phyloP scores from a whole-genome alignment of 2,797 vertebrate genomes.

The Manis crassicaudata region DNA sequence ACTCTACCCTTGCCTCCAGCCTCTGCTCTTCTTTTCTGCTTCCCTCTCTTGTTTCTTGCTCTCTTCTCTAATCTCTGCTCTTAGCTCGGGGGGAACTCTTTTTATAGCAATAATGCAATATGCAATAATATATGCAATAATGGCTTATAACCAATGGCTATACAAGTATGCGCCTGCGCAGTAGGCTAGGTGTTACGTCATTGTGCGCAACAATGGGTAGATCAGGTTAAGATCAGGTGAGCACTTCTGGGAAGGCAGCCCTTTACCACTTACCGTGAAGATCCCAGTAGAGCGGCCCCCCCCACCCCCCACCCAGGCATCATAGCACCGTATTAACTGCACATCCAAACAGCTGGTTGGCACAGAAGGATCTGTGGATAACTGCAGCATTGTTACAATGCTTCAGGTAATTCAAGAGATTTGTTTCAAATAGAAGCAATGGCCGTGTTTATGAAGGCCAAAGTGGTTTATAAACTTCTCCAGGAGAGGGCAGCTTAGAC shows the following conservation, averaged over 20 bases:
- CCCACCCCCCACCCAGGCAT: background rate
- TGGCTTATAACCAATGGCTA: too few species aligned
- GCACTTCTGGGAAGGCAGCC: background rate
- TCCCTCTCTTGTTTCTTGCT: too few species aligned
- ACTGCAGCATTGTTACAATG: background rate
- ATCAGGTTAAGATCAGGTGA: background rate
- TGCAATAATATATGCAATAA: too few species aligned
- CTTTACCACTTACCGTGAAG: background rate
- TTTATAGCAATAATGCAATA: too few species aligned
- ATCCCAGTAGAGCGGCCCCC: background rate
- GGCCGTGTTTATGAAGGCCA: background rate
- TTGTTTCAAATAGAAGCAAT: background rate
- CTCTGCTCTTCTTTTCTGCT: too few species aligned
- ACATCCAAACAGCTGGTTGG: background rate
- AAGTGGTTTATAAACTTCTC: conserved; percentile 60
- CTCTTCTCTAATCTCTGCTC: too few species aligned
- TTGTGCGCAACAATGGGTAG: too few species aligned
- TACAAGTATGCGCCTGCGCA: too few species aligned
- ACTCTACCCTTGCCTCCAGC: too few species aligned
- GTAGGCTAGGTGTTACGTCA: too few species aligned
- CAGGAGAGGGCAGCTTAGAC: conserved; percentile 64
- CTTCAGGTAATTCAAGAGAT: background rate
- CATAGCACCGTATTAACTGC: rapidly evolving
- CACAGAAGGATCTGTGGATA: background rate
- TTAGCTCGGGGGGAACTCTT: too few species aligned